Evolutionary conservation across 1,140 invertebrate genomes (phyloP).

Genomic region (Drepana arcuata): DNA sequence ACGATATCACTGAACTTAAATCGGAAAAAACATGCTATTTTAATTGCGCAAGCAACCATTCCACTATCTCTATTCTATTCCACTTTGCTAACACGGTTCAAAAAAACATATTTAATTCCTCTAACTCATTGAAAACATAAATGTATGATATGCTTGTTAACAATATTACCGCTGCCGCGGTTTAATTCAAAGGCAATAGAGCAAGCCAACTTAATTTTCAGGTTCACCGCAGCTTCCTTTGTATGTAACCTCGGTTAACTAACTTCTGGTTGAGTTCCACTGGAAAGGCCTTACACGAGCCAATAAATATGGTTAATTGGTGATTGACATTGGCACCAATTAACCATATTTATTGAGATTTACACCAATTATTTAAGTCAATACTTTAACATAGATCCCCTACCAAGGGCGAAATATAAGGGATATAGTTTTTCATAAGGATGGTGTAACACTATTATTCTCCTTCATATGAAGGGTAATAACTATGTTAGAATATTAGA

Average conservation of each 20-base stretch:
- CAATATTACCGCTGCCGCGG: conserved; percentile 18
- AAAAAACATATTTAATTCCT: neutral
- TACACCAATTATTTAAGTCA: too few relatives aligned
- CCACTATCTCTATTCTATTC: neutral
- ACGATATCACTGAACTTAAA: neutral
- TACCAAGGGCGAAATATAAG: too few relatives aligned
- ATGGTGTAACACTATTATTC: too few relatives aligned
- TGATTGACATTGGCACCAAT: too few relatives aligned
- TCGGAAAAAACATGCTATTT: neutral
- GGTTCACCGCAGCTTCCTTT: conserved; percentile 57
- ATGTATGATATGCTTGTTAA: conserved; percentile 1
- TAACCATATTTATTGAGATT: too few relatives aligned
- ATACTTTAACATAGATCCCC: too few relatives aligned
- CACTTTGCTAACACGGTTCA: neutral
- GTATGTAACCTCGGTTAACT: conserved; percentile 49
- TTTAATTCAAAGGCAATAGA: conserved; percentile 61
- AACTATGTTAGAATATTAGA: too few relatives aligned
- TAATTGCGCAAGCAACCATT: neutral
- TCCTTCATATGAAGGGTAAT: too few relatives aligned
- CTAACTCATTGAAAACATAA: neutral
- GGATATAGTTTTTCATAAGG: too few relatives aligned
- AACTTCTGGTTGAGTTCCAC: conserved; percentile 39
- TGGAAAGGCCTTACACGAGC: conserved; percentile 7
- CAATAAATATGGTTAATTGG: neutral
- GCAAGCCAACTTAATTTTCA: conserved; percentile 63